phyloP scores from a whole-genome alignment of 2,888 invertebrate genomes.

The Erebia aethiops region DNA sequence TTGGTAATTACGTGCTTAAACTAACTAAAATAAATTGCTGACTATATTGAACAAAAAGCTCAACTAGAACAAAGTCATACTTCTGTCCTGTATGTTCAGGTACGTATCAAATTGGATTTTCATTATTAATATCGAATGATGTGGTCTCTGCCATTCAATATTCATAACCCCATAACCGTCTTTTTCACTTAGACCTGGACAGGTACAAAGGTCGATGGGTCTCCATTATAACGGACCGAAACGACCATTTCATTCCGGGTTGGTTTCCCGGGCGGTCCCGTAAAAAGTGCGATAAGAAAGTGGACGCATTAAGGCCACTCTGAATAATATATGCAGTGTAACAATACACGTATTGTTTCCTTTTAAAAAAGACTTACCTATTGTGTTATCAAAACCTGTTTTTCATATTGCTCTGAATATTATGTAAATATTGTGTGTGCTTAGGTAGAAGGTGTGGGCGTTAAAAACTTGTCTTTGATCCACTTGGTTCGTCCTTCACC shows the following conservation, averaged over 20 bases:
- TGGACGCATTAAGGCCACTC: slow-evolving; percentile 20
- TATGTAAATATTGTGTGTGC: not conserved
- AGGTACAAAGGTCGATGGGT: slow-evolving; percentile 37
- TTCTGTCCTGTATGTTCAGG: not conserved
- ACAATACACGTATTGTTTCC: slow-evolving; percentile 4
- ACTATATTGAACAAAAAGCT: too few species aligned
- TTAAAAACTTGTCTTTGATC: not conserved
- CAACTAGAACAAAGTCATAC: too few species aligned
- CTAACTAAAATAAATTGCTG: too few species aligned
- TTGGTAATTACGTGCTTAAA: too few species aligned
- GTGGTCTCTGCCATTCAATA: slow-evolving; percentile 15
- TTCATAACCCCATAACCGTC: slow-evolving; percentile 25
- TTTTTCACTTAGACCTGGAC: slow-evolving; percentile 35
- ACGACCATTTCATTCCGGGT: slow-evolving; percentile 36
- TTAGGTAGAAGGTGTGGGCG: not conserved
- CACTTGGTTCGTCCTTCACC: not conserved
- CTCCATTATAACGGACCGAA: slow-evolving; percentile 34
- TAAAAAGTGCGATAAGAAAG: slow-evolving; percentile 38
- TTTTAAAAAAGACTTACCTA: not conserved
- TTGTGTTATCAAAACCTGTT: not conserved
- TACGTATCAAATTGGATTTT: not conserved
- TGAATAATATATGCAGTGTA: slow-evolving; percentile 21
- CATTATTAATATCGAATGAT: not conserved
- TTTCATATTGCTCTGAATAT: slow-evolving; percentile 2
- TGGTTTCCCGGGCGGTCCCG: slow-evolving; percentile 38